Percentiles rank a stretch among this genome's conserved stretches.
Evolutionary conservation across 2,113 vertebrate species (phyloP).

Genomic region (Ciconia boyciana): DNA sequence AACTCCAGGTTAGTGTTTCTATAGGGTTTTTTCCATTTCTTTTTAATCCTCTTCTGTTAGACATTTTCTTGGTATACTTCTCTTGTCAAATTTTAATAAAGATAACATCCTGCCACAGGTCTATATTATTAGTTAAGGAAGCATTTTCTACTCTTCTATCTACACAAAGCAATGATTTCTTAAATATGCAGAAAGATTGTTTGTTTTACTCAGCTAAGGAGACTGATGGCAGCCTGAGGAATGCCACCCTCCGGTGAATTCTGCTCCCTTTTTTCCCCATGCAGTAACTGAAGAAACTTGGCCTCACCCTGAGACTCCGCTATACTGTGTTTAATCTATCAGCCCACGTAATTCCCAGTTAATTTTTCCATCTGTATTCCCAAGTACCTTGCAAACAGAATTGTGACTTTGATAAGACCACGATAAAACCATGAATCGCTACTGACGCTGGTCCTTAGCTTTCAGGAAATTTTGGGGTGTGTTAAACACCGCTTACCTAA

Average conservation of each 20-base stretch:
- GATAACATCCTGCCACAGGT: background rate
- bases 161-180: background rate
- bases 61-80: background rate
- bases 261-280: background rate
- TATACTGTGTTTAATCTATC: background rate
- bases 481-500: background rate
- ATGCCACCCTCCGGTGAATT: fast-evolving
- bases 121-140: background rate
- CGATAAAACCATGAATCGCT: background rate
- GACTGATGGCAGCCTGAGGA: background rate
- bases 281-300: background rate
- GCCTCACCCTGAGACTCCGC: background rate
- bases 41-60: background rate
- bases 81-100: background rate
- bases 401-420: background rate
- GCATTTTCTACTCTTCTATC: background rate
- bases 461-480: background rate
- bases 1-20: background rate
- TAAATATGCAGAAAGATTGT: background rate
- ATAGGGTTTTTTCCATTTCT: background rate
- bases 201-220: background rate
- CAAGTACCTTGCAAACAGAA: background rate
- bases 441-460: background rate
- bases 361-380: background rate
- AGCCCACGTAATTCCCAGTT: background rate